phyloP scores from a whole-genome alignment of 2,113 vertebrate species.

The Penelope pileata region DNA sequence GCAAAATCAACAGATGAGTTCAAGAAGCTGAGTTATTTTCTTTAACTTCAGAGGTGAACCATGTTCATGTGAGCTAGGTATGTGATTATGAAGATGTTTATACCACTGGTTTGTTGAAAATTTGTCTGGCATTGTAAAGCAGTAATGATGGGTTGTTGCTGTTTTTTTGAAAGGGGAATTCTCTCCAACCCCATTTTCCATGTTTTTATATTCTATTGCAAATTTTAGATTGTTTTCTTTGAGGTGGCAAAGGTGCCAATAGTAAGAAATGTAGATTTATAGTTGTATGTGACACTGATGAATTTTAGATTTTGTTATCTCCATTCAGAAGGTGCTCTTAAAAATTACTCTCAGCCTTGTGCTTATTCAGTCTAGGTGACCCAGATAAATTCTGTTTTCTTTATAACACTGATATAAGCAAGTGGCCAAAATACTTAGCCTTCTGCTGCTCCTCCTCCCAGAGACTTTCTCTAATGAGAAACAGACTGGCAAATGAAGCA shows the following conservation, averaged over 20 bases:
- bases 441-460: background rate
- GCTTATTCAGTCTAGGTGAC: background rate
- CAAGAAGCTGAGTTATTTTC: background rate
- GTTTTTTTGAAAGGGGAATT: background rate
- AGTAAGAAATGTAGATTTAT: background rate
- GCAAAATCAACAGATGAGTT: background rate
- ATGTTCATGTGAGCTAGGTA: rapidly evolving
- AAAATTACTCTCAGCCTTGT: background rate
- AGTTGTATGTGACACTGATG: background rate
- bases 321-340: background rate
- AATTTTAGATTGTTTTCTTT: background rate
- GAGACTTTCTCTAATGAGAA: background rate
- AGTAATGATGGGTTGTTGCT: background rate
- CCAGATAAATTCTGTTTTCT: background rate
- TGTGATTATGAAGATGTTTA: background rate
- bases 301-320: background rate
- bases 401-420: background rate
- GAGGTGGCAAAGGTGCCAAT: background rate
- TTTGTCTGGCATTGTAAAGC: background rate
- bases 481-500: background rate
- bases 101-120: background rate
- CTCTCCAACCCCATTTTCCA: background rate
- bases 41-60: background rate
- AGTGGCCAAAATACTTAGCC: background rate
- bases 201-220: background rate